Conservation (phyloP, 2,888 invertebrate genomes). For the Frankliniella fusca region DNA sequence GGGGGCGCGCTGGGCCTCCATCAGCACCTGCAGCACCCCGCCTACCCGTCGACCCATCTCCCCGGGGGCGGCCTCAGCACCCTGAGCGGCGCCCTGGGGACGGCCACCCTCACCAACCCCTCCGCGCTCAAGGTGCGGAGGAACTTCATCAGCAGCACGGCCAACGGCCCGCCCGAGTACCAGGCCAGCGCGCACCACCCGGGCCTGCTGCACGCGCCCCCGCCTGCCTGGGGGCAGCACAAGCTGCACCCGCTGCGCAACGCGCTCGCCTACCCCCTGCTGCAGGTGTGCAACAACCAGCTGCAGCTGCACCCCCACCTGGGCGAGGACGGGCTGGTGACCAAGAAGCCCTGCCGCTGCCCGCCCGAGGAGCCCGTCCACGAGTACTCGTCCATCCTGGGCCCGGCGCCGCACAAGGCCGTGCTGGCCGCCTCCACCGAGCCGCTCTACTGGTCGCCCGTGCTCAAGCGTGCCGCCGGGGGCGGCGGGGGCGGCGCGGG, state of each 20-base stretch:
- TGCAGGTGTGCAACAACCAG: neutral
- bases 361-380: slow-evolving; percentile 20
- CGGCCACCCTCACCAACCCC: neutral
- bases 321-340: neutral
- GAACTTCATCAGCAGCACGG: neutral
- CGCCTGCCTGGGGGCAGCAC: neutral
- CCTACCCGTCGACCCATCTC: neutral
- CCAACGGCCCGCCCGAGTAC: neutral
- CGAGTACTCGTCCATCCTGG: slow-evolving; percentile 17
- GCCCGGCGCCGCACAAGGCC: slow-evolving; percentile 1
- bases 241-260: slow-evolving; percentile 20
- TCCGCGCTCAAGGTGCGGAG: slow-evolving; percentile 8
- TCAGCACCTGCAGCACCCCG: neutral
- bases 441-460: slow-evolving; percentile 8
- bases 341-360: slow-evolving; percentile 18
- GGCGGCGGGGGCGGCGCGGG: neutral
- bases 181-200: neutral
- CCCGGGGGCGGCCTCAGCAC: neutral
- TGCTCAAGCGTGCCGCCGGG: neutral
- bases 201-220: neutral
- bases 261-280: slow-evolving; percentile 17
- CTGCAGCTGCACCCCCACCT: neutral
- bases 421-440: slow-evolving; percentile 15
- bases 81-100: neutral
- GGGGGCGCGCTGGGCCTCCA: neutral